These are phyloP conservation scores for Nesidiocoris tenuis DNA, from an alignment of 2,888 invertebrate species.

Conservation along the genomic window DNA sequence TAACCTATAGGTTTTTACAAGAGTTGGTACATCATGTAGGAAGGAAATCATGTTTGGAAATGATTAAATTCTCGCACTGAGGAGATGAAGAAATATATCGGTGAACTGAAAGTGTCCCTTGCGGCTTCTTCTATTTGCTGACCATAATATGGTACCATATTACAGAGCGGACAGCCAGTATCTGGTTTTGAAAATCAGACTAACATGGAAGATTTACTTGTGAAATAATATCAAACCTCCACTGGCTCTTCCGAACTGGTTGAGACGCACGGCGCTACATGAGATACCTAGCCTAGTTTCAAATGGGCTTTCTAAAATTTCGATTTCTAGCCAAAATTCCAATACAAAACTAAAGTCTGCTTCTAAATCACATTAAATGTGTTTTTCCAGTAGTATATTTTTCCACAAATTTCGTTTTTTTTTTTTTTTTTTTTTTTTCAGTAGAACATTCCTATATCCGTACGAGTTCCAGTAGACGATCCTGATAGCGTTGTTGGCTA, in stretches of 20 bases:
- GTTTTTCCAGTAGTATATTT: too few species aligned
- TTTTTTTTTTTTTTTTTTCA: too few species aligned
- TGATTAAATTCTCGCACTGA: background rate
- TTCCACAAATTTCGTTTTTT: too few species aligned
- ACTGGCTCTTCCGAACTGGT: slow-evolving; percentile 9
- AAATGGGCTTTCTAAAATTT: background rate
- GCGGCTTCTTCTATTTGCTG: background rate
- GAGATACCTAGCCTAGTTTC: background rate
- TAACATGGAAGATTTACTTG: background rate
- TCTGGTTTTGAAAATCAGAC: background rate
- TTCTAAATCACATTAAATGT: background rate
- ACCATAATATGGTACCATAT: background rate
- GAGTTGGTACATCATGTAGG: too few species aligned
- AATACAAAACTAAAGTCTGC: slow-evolving; percentile 17
- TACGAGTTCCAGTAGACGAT: too few species aligned
- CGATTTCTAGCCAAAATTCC: slow-evolving; percentile 10
- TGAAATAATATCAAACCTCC: slow-evolving; percentile 8
- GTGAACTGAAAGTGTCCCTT: background rate
- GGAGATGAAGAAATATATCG: background rate
- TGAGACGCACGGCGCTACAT: background rate
- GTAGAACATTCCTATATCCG: too few species aligned
- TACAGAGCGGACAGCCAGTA: background rate
- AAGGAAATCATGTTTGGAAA: too few species aligned
- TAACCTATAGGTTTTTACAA: too few species aligned
- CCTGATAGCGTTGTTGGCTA: too few species aligned